Evolutionary conservation across 2,113 vertebrate species (phyloP).

Genomic region (Perca schrenkii): DNA sequence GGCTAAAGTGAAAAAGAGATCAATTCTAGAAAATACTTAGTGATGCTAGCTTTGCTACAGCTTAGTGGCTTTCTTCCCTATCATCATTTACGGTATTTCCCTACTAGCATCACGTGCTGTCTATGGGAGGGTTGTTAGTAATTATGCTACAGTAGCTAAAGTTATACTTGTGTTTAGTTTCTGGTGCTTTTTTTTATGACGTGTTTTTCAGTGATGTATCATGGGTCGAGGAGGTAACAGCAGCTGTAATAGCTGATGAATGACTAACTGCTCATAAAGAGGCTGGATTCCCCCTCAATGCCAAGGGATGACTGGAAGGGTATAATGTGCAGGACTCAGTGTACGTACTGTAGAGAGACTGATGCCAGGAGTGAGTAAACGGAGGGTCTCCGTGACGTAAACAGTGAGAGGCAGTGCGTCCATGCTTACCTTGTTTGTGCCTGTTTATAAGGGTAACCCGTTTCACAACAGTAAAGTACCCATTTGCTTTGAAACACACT

Average conservation of each 20-base stretch:
- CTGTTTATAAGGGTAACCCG: constrained; percentile 48
- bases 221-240: constrained; percentile 17
- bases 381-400: constrained; percentile 58
- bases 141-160: neutral
- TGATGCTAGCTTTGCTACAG: neutral
- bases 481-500: constrained; percentile 20
- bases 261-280: constrained; percentile 51
- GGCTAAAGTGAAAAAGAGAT: neutral
- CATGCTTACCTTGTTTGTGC: constrained; percentile 40
- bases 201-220: constrained; percentile 38
- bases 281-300: constrained; percentile 53
- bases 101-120: neutral
- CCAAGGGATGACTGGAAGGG: constrained; percentile 64
- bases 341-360: neutral
- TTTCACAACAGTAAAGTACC: constrained; percentile 58
- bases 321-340: constrained; percentile 6
- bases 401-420: constrained; percentile 34
- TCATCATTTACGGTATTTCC: constrained; percentile 1
- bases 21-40: neutral
- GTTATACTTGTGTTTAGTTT: neutral
- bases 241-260: constrained; percentile 65
- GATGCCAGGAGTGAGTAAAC: constrained; percentile 51
- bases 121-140: neutral
- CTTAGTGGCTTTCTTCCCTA: neutral
- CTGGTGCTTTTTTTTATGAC: constrained; percentile 28